Evolutionary conservation across 2,113 vertebrate genomes (phyloP).

Genomic region (Irena cyanogastra): DNA sequence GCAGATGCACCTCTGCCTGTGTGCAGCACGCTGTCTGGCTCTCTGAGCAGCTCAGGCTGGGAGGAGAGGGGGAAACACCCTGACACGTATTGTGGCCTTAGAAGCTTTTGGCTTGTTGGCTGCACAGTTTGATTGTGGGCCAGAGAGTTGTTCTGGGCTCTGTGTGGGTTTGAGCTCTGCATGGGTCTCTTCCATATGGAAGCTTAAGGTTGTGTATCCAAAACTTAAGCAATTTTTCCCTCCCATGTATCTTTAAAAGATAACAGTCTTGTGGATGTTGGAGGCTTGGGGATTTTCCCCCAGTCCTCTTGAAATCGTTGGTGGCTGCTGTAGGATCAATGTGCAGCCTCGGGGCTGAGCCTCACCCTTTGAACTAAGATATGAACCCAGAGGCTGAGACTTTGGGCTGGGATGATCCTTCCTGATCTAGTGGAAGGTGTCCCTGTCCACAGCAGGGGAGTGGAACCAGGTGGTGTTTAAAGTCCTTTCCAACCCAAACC

Average conservation of each 20-base stretch:
- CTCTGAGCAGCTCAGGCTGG: background rate
- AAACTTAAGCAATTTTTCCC: background rate
- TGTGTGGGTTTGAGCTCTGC: background rate
- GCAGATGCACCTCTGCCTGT: background rate
- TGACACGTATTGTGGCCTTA: background rate
- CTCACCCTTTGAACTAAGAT: background rate
- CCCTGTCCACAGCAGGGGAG: background rate
- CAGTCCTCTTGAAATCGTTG: background rate
- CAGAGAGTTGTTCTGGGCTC: background rate
- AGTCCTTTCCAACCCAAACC: background rate
- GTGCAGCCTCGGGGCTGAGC: background rate
- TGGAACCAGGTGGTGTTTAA: background rate
- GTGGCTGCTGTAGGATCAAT: background rate
- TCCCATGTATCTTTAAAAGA: rapidly evolving
- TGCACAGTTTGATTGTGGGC: background rate
- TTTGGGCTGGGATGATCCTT: background rate
- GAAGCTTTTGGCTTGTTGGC: background rate
- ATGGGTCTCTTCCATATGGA: rapidly evolving
- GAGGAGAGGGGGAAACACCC: background rate
- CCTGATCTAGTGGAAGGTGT: background rate
- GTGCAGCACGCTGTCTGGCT: background rate
- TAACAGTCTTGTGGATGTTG: background rate
- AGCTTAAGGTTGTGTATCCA: background rate
- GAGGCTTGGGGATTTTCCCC: background rate
- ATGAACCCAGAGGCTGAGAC: background rate